phyloP scores from a whole-genome alignment of 1,140 invertebrate species.

The fruit fly (Drosophila melanogaster) region DNA sequence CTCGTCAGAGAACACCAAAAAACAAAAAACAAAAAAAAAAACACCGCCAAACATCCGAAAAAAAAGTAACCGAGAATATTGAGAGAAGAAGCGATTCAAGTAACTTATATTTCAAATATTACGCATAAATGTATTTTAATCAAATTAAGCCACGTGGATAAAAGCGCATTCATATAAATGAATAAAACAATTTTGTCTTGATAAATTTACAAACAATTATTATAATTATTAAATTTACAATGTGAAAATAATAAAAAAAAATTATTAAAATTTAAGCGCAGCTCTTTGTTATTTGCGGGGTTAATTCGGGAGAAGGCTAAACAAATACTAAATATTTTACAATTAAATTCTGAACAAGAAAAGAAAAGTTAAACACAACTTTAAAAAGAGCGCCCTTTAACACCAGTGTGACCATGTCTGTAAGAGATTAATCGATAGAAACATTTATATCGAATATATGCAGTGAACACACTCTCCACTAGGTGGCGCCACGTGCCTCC shows the following conservation, averaged over 20 bases:
- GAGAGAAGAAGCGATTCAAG: slow-evolving; percentile 56
- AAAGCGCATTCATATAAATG: slow-evolving; percentile 51
- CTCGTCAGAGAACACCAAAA: slow-evolving; percentile 34
- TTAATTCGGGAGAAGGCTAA: not conserved
- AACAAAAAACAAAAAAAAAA: not conserved
- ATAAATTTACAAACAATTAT: slow-evolving; percentile 83
- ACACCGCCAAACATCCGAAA: slow-evolving; percentile 40
- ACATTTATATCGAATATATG: too few species aligned
- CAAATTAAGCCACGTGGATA: slow-evolving; percentile 63
- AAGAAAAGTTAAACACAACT: too few species aligned
- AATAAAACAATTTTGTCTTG: slow-evolving; percentile 82
- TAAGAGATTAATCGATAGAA: too few species aligned
- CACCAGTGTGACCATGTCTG: not conserved
- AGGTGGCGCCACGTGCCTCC: too few species aligned
- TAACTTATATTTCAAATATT: slow-evolving; percentile 83
- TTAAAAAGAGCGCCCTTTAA: too few species aligned
- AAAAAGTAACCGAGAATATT: slow-evolving; percentile 42
- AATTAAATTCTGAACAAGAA: too few species aligned
- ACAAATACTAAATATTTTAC: too few species aligned
- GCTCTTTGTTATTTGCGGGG: not conserved
- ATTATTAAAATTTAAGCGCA: slow-evolving; percentile 68
- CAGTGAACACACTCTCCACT: too few species aligned
- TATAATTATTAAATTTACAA: slow-evolving; percentile 83
- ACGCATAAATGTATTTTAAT: slow-evolving; percentile 84
- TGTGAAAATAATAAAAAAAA: slow-evolving; percentile 74